These are phyloP conservation scores for Butastur rufipennis DNA, from an alignment of 2,113 vertebrate species.

Conservation along the genomic window DNA sequence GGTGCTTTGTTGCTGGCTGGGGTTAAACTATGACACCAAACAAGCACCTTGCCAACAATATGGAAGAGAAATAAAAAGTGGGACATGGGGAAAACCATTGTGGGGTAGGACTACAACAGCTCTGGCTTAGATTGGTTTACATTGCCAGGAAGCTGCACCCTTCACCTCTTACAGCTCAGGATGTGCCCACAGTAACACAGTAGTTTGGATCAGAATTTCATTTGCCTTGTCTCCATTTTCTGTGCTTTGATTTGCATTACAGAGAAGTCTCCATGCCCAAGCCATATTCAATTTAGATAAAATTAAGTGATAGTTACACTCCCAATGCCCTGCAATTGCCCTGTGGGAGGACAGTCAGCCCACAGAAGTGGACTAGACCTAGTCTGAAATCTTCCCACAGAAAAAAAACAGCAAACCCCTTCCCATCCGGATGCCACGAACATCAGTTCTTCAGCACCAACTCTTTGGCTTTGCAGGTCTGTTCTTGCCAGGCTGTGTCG, in stretches of 20 bases:
- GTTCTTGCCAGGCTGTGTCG: neutral
- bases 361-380: neutral
- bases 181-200: neutral
- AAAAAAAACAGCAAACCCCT: neutral
- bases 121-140: neutral
- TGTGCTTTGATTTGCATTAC: neutral
- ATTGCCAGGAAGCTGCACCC: neutral
- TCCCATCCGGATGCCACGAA: accelerated
- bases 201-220: neutral
- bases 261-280: neutral
- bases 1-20: too few species aligned
- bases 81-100: neutral
- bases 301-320: neutral
- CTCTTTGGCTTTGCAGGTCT: neutral
- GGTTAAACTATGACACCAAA: too few species aligned
- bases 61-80: neutral
- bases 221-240: neutral
- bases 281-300: neutral
- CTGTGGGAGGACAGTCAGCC: neutral
- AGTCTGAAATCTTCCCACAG: neutral
- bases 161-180: neutral
- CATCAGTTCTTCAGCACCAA: neutral
- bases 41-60: neutral
- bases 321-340: neutral
- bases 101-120: neutral